Evolutionary conservation across 2,888 invertebrate genomes (phyloP).

Genomic region (Trachelus tabidus): DNA sequence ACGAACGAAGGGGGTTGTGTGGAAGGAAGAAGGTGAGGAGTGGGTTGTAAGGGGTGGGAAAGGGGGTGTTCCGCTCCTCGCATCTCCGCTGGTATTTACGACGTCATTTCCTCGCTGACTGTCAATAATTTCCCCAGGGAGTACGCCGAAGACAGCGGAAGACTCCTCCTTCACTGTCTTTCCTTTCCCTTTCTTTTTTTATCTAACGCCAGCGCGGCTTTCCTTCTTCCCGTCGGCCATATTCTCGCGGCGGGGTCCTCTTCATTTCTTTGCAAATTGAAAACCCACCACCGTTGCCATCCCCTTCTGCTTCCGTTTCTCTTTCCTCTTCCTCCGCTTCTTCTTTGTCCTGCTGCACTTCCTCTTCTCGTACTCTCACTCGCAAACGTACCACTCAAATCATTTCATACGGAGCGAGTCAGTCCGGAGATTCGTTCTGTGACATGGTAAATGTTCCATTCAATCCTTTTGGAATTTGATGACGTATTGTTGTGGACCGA

Average conservation of each 20-base stretch:
- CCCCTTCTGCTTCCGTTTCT: constrained; percentile 9
- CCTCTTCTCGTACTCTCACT: constrained; percentile 28
- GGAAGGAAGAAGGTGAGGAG: constrained; percentile 18
- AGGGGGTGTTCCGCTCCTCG: constrained; percentile 38
- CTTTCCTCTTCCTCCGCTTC: constrained; percentile 24
- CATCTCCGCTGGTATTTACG: constrained; percentile 59
- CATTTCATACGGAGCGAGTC: background rate
- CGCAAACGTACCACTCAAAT: background rate
- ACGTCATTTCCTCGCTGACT: constrained; percentile 65
- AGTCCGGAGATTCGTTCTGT: background rate
- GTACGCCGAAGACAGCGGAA: constrained; percentile 42
- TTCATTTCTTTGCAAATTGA: constrained; percentile 3
- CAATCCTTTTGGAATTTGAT: background rate
- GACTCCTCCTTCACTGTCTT: constrained; percentile 43
- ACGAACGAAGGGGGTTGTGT: background rate
- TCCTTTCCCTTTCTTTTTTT: constrained; percentile 9
- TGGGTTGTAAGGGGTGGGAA: constrained; percentile 21
- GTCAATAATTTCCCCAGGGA: constrained; percentile 65
- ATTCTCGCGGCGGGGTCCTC: background rate
- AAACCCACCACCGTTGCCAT: constrained; percentile 16
- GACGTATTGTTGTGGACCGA: background rate
- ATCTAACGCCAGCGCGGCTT: background rate
- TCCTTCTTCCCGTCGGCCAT: background rate
- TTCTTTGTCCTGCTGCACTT: constrained; percentile 16
- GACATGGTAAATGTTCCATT: background rate